phyloP scores from a whole-genome alignment of 1,140 invertebrate genomes.

The Pygmarrhopalites habei region DNA sequence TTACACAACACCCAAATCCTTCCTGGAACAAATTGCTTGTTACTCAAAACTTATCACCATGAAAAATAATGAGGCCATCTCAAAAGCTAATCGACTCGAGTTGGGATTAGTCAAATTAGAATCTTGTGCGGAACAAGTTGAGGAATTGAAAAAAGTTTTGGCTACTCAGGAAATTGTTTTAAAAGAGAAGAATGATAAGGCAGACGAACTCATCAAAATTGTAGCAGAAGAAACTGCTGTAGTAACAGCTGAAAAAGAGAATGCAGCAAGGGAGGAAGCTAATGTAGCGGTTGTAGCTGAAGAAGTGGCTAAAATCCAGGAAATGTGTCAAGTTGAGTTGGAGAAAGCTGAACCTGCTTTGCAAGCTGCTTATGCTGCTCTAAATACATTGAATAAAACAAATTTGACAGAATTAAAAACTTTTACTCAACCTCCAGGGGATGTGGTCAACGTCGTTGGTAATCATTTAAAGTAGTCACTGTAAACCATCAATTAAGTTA shows the following conservation, averaged over 20 bases:
- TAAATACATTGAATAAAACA: constrained; percentile 91
- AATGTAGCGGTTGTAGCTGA: constrained; percentile 88
- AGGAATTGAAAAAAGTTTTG: constrained; percentile 82
- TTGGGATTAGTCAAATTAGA: constrained; percentile 87
- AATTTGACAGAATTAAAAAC: constrained; percentile 95
- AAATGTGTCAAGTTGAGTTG: constrained; percentile 86
- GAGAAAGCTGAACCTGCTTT: constrained; percentile 91
- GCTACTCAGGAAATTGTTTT: constrained; percentile 89
- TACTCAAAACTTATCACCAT: constrained; percentile 77
- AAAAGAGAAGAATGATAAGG: constrained; percentile 89
- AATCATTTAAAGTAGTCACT: too few species aligned
- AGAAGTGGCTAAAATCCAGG: constrained; percentile 86
- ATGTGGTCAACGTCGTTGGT: constrained; percentile 30
- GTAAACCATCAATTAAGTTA: too few species aligned
- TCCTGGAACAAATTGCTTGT: constrained; percentile 87
- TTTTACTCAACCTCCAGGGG: constrained; percentile 56
- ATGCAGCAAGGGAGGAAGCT: constrained; percentile 84
- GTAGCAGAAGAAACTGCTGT: constrained; percentile 90
- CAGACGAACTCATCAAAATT: constrained; percentile 83
- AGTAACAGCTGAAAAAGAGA: constrained; percentile 79
- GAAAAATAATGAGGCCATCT: constrained; percentile 70
- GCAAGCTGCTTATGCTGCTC: constrained; percentile 81
- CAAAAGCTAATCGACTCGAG: constrained; percentile 76
- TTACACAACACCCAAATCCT: constrained; percentile 95
- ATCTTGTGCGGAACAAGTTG: constrained; percentile 79